phyloP scores from a whole-genome alignment of 2,113 vertebrate genomes.

The Cromileptes altivelis region DNA sequence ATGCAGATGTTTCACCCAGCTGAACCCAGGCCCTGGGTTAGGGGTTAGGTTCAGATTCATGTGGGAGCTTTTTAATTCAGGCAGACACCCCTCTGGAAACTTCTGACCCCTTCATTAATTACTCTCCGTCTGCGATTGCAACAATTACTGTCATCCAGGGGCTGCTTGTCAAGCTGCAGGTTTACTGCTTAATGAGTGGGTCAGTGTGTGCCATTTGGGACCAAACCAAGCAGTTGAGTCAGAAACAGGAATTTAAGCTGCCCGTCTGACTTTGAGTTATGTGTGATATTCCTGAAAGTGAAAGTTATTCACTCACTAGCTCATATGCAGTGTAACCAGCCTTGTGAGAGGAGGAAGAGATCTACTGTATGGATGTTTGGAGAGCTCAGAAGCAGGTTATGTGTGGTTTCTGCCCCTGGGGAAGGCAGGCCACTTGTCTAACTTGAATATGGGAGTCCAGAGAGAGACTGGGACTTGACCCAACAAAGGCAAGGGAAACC shows the following conservation, averaged over 20 bases:
- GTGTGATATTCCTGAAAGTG: conserved; percentile 65
- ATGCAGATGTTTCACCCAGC: not conserved
- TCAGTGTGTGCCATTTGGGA: conserved; percentile 68
- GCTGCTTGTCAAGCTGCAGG: conserved; percentile 75
- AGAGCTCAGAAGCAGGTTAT: conserved; percentile 49
- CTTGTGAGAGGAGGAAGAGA: conserved; percentile 11
- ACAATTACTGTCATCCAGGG: conserved; percentile 79
- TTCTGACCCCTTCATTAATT: conserved; percentile 77
- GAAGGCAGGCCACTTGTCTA: conserved; percentile 45
- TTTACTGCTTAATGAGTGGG: conserved; percentile 80
- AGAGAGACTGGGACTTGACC: conserved; percentile 28
- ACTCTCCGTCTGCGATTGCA: conserved; percentile 68
- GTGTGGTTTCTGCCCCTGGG: conserved; percentile 14
- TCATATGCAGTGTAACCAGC: conserved; percentile 32
- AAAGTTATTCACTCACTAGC: conserved; percentile 43
- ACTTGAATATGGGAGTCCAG: conserved; percentile 38
- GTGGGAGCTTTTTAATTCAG: conserved; percentile 60
- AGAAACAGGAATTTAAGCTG: conserved; percentile 63
- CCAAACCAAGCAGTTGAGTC: conserved; percentile 66
- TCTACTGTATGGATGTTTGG: conserved; percentile 12
- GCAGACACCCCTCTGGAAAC: conserved; percentile 76
- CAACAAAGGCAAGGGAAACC: conserved; percentile 12
- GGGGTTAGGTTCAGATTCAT: conserved; percentile 47
- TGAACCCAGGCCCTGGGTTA: conserved; percentile 43
- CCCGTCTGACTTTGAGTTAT: conserved; percentile 47